These are phyloP conservation scores for Parapsyche elsis DNA, from an alignment of 1,140 invertebrate species.

Conservation along the genomic window DNA sequence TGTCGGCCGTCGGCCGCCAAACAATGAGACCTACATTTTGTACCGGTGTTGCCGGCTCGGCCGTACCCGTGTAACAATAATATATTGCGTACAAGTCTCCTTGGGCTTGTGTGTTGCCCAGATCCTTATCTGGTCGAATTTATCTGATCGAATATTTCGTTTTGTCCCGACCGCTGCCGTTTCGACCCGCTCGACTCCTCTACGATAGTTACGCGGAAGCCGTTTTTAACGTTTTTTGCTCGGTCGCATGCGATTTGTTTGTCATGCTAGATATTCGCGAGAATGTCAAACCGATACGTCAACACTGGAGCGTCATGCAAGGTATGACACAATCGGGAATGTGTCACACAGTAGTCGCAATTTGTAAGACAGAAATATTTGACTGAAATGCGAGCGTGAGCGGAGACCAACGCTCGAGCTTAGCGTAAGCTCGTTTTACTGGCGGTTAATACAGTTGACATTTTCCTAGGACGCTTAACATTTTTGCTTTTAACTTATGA, in stretches of 20 bases:
- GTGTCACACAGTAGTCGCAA: not conserved
- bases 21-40: constrained; percentile 42
- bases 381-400: not conserved
- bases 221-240: no score
- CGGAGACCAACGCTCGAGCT: no score
- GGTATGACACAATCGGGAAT: not conserved
- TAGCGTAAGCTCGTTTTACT: no score
- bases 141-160: constrained; percentile 41
- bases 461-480: no score
- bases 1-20: not conserved
- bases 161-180: constrained; percentile 1
- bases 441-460: no score
- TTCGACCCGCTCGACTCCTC: not conserved
- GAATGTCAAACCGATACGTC: not conserved
- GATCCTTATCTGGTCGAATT: constrained; percentile 30
- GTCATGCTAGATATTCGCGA: not conserved
- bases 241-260: not conserved
- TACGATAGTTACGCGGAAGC: not conserved
- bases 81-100: constrained; percentile 35
- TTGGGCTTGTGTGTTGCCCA: constrained; percentile 17
- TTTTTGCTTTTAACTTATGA: no score
- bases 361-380: not conserved
- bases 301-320: not conserved
- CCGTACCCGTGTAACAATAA: constrained; percentile 35
- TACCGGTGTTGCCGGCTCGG: constrained; percentile 14